phyloP scores from a whole-genome alignment of 2,113 vertebrate genomes.

The Dicaeum eximium region DNA sequence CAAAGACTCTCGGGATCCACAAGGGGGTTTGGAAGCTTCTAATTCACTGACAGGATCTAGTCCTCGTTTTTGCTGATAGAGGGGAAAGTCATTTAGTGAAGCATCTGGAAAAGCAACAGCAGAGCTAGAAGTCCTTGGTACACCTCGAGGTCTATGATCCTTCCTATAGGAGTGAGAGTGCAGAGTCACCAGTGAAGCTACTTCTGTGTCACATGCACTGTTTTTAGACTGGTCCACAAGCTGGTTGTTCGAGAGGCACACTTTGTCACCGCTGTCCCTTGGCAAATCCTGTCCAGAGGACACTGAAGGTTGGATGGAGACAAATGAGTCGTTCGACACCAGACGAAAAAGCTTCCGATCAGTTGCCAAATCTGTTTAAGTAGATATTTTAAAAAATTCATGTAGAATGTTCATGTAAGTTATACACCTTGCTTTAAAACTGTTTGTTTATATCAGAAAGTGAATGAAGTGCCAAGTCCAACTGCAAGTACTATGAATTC shows the following conservation, averaged over 20 bases:
- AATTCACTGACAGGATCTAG: constrained; percentile 94
- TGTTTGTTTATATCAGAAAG: neutral
- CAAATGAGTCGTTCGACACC: constrained; percentile 94
- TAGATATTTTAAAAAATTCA: constrained; percentile 56
- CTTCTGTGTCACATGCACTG: constrained; percentile 84
- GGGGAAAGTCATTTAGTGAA: constrained; percentile 86
- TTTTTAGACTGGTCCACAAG: constrained; percentile 85
- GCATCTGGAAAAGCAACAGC: constrained; percentile 95
- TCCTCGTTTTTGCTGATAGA: constrained; percentile 91
- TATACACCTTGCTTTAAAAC: neutral
- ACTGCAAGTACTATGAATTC: neutral
- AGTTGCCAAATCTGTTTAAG: constrained; percentile 83
- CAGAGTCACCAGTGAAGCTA: constrained; percentile 77
- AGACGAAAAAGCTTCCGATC: constrained; percentile 95
- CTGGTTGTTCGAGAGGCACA: constrained; percentile 80
- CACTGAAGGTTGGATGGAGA: constrained; percentile 93
- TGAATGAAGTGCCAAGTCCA: neutral
- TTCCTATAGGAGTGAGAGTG: constrained; percentile 94
- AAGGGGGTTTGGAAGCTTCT: constrained; percentile 84
- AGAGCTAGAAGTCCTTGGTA: constrained; percentile 96
- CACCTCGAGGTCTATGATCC: constrained; percentile 90
- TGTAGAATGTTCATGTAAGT: neutral
- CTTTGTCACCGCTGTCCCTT: constrained; percentile 81
- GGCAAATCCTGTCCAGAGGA: constrained; percentile 89
- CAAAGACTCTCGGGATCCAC: constrained; percentile 77